Base-by-base conservation (phyloP, 2,888 invertebrate species). In the Conistra vaccinii region DNA sequence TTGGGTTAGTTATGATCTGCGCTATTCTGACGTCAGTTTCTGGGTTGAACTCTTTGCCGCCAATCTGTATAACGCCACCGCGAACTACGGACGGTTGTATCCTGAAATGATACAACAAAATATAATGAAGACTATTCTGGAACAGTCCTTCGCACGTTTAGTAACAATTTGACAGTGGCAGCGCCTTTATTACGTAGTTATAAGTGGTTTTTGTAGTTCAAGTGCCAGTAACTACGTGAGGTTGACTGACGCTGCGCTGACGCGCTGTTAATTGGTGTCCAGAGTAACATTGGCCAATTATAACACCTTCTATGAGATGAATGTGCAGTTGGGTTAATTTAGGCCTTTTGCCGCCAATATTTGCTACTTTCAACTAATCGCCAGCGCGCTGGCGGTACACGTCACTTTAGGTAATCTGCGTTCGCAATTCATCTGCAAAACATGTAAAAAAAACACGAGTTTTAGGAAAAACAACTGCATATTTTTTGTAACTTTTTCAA, bases 61-160 rank as follows among this genome's bases (percentile, higher is more conserved):
- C 92, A 6, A 96, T 81, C 35, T 94, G 92, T 2, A 93, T 85
- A 0, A 95, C 92, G 1, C 96, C 96, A 61, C 92, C 88, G 1
- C 96, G 94, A 1, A 92, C 90, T 32, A 96, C 88, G 3, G 87
- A 90, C 7, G 96, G 96, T 69, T 88, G 88, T 71, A 94, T 90
- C 78, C 96, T 96, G 81, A 10, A 88, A 90, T 86, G 20, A 42
- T 60, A 82, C 51, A 6, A 23, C 0, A 32, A 70, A 14, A n/a
- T n/a, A n/a, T 29, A 26, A 51, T 58, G 26, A 45, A 32, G 2
- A 76, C 23, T 26, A 62, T 42, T 26, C 63, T 63, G 14, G 20
- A 60, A 51, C 17, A 20, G 39, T 10, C 3, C 26, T 39, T 29
- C 1, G 0, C 17, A n/a, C 7, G 20, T 32, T 0, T 35, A 57